Base-by-base conservation (phyloP, 2,113 vertebrate genomes). In the Pseudopipra pipra region DNA sequence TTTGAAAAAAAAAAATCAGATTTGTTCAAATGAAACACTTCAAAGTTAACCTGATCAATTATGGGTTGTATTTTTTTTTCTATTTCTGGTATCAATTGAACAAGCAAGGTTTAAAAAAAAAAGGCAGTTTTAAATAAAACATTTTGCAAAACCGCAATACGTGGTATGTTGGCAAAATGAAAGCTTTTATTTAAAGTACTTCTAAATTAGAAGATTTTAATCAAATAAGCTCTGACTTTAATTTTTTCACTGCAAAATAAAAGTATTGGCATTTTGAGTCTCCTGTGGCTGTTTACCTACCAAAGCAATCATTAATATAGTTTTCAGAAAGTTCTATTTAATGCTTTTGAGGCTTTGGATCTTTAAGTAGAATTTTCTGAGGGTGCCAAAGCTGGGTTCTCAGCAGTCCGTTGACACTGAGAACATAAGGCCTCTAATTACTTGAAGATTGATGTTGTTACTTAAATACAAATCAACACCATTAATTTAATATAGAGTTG, bases 401-500 rank as follows among this genome's bases (percentile, higher is more conserved):
- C 63, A 54, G 77, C 54, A 70, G 74, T 91, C 66, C 87, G 46
- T 94, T 88, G 71, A 79, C 3, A 12, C 67, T 77, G 56, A 85
- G 84, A 85, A 72, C 74, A 70, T 85, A 81, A 92, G 91, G 52
- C n/a, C 13, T 90, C 68, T 90, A 72, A 76, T 94, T 93, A 90
- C 52, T 86, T 0, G 0, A 87, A 91, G 74, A 92, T 44, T 41
- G 41, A 75, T 95, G 41, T 84, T 92, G 39, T 94, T 93, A 61
- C 49, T 84, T 80, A 92, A 88, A 84, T 87, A 87, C 25, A 92
- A 96, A 75, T 91, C 65, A 93, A 85, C 79, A 93, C 47, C 68
- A 65, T 91, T 90, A 85, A 83, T 93, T 88, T 92, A 89, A 79
- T 89, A 70, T 8, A 23, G 28, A 80, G n/a, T 58, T 84, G 63